phyloP scores from a whole-genome alignment of 2,888 invertebrate genomes.

The Homarus gammarus region DNA sequence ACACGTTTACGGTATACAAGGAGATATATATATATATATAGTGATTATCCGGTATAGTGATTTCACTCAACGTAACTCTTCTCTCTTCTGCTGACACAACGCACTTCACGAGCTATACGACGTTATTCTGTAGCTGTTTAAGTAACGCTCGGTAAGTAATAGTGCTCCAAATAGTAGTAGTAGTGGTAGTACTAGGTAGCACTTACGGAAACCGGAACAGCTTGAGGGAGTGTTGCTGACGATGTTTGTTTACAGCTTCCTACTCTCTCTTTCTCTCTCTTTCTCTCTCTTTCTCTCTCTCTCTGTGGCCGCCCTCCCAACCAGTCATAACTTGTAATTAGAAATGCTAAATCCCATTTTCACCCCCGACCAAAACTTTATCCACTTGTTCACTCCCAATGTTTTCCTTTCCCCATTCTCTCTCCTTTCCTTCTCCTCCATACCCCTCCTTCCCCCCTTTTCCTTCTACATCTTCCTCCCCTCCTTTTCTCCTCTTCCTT shows the following conservation, averaged over 20 bases:
- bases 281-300: conserved; percentile 7
- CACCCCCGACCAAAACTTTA: too few relatives aligned
- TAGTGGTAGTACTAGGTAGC: background rate
- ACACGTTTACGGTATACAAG: too few relatives aligned
- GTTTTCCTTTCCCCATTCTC: too few relatives aligned
- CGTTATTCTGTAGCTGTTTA: too few relatives aligned
- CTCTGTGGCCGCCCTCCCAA: background rate
- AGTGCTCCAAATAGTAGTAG: background rate
- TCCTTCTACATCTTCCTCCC: background rate
- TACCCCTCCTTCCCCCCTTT: background rate
- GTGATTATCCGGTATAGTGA: too few relatives aligned
- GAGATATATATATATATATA: too few relatives aligned
- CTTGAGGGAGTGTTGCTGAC: background rate
- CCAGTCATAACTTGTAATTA: too few relatives aligned
- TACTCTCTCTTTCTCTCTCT: background rate
- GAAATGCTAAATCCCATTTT: too few relatives aligned
- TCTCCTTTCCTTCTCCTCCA: too few relatives aligned
- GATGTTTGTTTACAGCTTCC: background rate
- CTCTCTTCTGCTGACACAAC: too few relatives aligned
- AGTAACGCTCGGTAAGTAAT: background rate
- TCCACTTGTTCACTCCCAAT: background rate
- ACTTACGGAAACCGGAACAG: conserved; percentile 23
- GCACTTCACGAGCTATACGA: too few relatives aligned
- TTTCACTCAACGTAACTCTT: too few relatives aligned
- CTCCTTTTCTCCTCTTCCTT: background rate